phyloP scores from a whole-genome alignment of 2,113 vertebrate species.

The Felis catus region DNA sequence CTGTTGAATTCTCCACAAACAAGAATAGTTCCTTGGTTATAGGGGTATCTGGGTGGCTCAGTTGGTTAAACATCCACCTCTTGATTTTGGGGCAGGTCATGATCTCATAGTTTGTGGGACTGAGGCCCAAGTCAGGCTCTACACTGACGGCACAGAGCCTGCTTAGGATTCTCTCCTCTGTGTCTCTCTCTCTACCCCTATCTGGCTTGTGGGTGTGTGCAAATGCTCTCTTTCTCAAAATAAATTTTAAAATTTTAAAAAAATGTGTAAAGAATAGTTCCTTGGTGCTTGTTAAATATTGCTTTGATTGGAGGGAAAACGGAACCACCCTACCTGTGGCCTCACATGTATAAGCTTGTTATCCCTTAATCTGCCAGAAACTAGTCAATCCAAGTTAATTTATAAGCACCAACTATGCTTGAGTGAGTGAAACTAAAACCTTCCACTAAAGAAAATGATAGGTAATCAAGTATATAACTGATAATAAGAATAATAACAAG shows the following conservation, averaged over 20 bases:
- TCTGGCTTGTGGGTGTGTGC: no score
- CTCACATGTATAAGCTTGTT: background rate
- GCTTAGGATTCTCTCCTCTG: no score
- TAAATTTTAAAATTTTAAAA: no score
- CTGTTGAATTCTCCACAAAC: background rate
- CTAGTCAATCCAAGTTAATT: background rate
- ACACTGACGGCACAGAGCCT: no score
- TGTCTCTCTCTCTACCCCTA: no score
- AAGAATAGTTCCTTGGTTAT: background rate
- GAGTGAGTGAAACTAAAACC: background rate
- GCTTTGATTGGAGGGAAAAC: background rate
- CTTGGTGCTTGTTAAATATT: background rate
- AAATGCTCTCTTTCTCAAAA: no score
- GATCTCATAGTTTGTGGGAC: no score
- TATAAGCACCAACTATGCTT: background rate
- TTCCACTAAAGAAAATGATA: background rate
- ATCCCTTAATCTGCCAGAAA: background rate
- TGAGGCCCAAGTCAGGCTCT: no score
- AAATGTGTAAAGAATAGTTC: no score
- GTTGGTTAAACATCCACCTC: no score
- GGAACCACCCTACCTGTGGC: background rate
- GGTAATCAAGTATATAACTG: background rate
- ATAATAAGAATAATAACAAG: background rate
- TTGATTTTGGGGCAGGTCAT: no score
- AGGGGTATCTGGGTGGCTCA: no score